Base-by-base conservation (phyloP, 2,888 invertebrate species). In the Lobophora halterata region DNA sequence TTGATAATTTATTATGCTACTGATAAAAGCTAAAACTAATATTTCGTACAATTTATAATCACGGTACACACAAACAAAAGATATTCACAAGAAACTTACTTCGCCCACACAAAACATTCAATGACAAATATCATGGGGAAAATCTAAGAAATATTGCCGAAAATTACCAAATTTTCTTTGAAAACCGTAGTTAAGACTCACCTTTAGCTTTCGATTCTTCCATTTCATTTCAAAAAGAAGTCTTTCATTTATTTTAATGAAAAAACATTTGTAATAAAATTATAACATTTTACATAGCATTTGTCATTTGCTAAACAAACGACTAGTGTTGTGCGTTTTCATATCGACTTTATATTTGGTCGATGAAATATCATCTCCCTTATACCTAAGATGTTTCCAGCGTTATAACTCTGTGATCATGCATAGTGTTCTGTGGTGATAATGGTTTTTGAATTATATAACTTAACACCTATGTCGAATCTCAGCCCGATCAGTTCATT, bases 71-170 rank as follows among this genome's bases (percentile, higher is more conserved):
- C 66, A 76, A 79, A 82, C 80, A 83, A 82, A 81, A 82, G 78
- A 72, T 76, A 71, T 71, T 61, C 55, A 58, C 49, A 55, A 52
- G 43, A 71, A 75, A 73, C 65, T 72, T 70, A 67, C 61, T 70
- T 81, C 82, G 81, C 83, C 85, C 83, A 86, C 85, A 73, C 83
- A 77, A 57, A 58, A 57, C 61, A 55, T 71, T 21, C 58, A 54
- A 64, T 65, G 71, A 68, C 66, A 76, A 68, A 58, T 58, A 70
- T n/a, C n/a, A 52, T 55, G 45, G 59, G 53, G 48, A 70, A 68
- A 74, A 69, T 62, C 66, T 50, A 23, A 48, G 45, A 45, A 57
- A 58, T 47, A 37, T 24, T 37, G 2, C n/a, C 4, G 20, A 26
- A 18, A 33, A 25, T 18, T 21, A 14, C 13, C 21, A 5, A 5